phyloP scores from a whole-genome alignment of 2,113 vertebrate genomes.

The Chiloscyllium plagiosum region DNA sequence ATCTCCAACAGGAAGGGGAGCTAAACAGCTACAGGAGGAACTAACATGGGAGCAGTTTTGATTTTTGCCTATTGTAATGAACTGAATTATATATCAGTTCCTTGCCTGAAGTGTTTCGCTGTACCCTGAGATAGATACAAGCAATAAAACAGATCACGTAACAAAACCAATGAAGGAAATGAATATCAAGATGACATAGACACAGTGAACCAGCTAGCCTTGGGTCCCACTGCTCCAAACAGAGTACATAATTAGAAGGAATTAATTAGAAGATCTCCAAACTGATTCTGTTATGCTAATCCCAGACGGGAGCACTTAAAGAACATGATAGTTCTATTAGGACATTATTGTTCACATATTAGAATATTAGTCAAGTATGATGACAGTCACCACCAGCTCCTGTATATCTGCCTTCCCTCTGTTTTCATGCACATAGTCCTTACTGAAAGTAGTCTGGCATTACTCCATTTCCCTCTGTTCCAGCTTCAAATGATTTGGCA shows the following conservation, averaged over 20 bases:
- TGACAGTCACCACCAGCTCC: not conserved
- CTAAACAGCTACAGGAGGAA: not conserved
- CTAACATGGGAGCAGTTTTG: not conserved
- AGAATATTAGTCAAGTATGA: not conserved
- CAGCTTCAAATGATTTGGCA: not conserved
- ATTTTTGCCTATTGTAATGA: not conserved
- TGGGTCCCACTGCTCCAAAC: not conserved
- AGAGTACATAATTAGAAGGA: not conserved
- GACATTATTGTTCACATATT: not conserved
- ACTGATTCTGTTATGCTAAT: not conserved
- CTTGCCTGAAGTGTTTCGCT: not conserved
- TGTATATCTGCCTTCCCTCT: not conserved
- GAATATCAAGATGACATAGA: not conserved
- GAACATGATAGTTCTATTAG: not conserved
- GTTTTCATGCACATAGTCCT: not conserved
- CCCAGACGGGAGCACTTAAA: not conserved
- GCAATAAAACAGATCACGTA: not conserved
- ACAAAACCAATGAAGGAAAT: not conserved
- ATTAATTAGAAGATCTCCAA: constrained; percentile 8
- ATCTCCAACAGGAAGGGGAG: not conserved
- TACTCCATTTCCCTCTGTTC: not conserved
- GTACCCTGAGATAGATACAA: not conserved
- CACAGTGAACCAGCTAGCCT: not conserved
- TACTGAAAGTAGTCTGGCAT: not conserved
- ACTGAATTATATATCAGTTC: not conserved